Percentiles rank a stretch among this genome's conserved stretches.
Evolutionary conservation across 2,797 vertebrate species (phyloP).

Genomic region (Hoplostethus mediterraneus): DNA sequence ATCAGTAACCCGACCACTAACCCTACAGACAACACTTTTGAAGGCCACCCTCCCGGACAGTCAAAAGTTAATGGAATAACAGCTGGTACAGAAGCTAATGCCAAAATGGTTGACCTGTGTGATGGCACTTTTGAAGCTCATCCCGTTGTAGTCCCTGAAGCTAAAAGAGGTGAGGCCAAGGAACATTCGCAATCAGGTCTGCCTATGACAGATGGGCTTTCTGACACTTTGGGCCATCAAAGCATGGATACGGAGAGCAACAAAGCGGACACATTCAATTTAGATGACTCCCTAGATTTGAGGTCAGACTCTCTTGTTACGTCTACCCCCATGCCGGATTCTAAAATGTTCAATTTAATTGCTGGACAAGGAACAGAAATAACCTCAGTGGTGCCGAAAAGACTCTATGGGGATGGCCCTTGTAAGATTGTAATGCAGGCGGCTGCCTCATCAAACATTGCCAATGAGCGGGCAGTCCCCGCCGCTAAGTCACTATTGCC

Average conservation of each 20-base stretch:
- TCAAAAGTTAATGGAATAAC: neutral
- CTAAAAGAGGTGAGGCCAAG: neutral
- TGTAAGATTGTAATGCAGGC: conserved; percentile 6
- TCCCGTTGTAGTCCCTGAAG: conserved; percentile 22
- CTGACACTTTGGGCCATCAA: conserved; percentile 14
- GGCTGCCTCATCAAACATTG: conserved; percentile 43
- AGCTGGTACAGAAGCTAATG: neutral
- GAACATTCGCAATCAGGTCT: conserved; percentile 20
- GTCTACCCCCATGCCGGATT: conserved; percentile 72
- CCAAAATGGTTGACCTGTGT: neutral
- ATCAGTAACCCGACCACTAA: conserved; percentile 14
- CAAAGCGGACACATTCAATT: conserved; percentile 40
- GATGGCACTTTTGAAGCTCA: conserved; percentile 35
- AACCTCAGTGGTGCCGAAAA: conserved; percentile 36
- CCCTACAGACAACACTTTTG: conserved; percentile 9
- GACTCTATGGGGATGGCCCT: conserved; percentile 38
- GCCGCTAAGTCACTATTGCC: conserved; percentile 41
- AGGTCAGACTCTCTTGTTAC: conserved; percentile 37
- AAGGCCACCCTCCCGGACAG: conserved; percentile 3
- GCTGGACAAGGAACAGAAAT: neutral
- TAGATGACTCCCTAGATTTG: conserved; percentile 69
- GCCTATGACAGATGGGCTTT: neutral
- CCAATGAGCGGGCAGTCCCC: conserved; percentile 24
- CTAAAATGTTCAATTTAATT: conserved; percentile 29
- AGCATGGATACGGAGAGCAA: conserved; percentile 16